These are phyloP conservation scores for Procambarus virginalis DNA, from an alignment of 1,140 invertebrate species.

Conservation along the genomic window DNA sequence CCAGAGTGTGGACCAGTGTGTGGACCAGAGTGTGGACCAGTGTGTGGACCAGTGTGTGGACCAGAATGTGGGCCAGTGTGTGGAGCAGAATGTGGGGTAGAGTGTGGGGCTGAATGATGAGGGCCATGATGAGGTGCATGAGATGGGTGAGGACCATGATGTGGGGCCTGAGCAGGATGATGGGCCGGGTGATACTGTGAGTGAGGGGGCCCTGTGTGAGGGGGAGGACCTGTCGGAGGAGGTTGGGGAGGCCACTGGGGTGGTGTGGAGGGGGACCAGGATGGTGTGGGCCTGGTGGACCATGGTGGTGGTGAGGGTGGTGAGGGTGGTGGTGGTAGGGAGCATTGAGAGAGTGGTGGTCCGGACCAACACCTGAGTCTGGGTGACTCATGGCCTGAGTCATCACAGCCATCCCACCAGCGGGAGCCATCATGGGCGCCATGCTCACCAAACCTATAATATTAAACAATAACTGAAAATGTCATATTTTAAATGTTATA, in stretches of 20 bases:
- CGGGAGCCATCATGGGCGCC: slow-evolving; percentile 70
- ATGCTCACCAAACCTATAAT: slow-evolving; percentile 69
- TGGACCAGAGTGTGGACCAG: slow-evolving; percentile 52
- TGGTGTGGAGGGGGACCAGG: slow-evolving; percentile 65
- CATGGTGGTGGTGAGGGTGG: slow-evolving; percentile 56
- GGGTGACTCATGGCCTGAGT: slow-evolving; percentile 69
- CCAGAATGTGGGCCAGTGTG: slow-evolving; percentile 42
- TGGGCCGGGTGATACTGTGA: slow-evolving; percentile 68
- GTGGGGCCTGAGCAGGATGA: slow-evolving; percentile 49
- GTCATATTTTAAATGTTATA: no score
- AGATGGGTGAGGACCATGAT: slow-evolving; percentile 46
- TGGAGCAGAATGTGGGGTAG: slow-evolving; percentile 50
- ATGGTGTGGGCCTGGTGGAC: slow-evolving; percentile 55
- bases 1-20: slow-evolving; percentile 47
- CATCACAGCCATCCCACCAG: slow-evolving; percentile 69
- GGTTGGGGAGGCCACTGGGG: slow-evolving; percentile 63
- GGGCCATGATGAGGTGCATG: slow-evolving; percentile 61
- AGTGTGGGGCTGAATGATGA: slow-evolving; percentile 61
- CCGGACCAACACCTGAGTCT: slow-evolving; percentile 64
- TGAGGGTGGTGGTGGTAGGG: slow-evolving; percentile 63
- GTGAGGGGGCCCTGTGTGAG: slow-evolving; percentile 62
- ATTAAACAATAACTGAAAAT: background rate
- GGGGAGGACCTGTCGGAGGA: slow-evolving; percentile 56
- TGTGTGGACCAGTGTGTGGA: slow-evolving; percentile 47
- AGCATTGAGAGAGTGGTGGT: slow-evolving; percentile 62